Conservation (phyloP, 2,888 invertebrate genomes). For the Lamproptera curius region DNA sequence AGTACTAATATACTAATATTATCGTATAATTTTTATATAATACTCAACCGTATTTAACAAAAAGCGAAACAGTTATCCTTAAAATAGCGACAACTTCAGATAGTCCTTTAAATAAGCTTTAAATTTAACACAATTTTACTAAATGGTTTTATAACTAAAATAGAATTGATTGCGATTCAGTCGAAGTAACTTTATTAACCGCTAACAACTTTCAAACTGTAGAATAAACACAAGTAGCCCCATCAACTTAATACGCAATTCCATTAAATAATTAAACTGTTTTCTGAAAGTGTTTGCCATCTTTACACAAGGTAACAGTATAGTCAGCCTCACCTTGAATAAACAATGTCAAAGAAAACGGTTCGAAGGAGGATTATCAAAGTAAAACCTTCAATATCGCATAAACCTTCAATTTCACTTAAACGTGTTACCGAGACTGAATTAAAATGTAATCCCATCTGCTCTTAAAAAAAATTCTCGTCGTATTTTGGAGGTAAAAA, state of each 20-base stretch:
- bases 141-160: not conserved
- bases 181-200: no score
- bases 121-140: not conserved
- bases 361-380: slow-evolving; percentile 9
- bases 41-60: no score
- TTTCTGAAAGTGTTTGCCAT: slow-evolving; percentile 2
- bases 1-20: no score
- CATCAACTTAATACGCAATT: not conserved
- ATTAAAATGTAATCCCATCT: no score
- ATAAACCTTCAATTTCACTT: not conserved
- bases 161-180: no score
- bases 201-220: no score
- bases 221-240: not conserved
- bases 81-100: not conserved
- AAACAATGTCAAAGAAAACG: slow-evolving; percentile 6
- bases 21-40: no score
- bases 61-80: no score
- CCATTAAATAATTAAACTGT: slow-evolving; percentile 6
- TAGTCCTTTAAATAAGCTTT: not conserved
- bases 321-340: slow-evolving; percentile 10
- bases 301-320: slow-evolving; percentile 5
- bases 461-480: no score
- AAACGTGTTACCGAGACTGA: not conserved
- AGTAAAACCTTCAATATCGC: not conserved
- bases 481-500: no score